These are phyloP conservation scores for Apodemus sylvaticus DNA, from an alignment of 2,113 vertebrate species.

Conservation along the genomic window DNA sequence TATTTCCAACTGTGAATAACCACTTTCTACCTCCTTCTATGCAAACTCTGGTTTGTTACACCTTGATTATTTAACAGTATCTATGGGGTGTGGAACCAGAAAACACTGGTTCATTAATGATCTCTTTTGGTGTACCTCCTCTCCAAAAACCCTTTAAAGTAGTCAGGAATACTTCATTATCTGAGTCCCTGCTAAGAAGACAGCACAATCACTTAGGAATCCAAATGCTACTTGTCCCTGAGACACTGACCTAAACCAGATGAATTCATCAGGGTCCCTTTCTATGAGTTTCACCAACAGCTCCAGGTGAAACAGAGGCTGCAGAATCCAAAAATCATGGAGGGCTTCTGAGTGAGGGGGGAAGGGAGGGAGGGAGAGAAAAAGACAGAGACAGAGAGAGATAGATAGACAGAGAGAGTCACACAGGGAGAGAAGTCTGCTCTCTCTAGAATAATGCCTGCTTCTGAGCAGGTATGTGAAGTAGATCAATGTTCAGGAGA, in stretches of 20 bases:
- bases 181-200: conserved; percentile 71
- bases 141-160: conserved; percentile 79
- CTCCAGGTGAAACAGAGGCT: not conserved
- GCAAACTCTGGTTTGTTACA: conserved; percentile 67
- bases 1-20: not conserved
- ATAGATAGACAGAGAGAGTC: not conserved
- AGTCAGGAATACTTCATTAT: conserved; percentile 82
- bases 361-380: not conserved
- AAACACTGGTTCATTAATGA: conserved; percentile 74
- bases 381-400: not conserved
- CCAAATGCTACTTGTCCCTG: conserved; percentile 70
- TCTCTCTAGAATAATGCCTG: conserved; percentile 50
- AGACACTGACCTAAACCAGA: not conserved
- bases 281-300: not conserved
- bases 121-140: conserved; percentile 74
- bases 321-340: not conserved
- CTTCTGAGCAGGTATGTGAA: not conserved
- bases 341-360: not conserved
- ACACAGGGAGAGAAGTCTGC: not conserved
- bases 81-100: conserved; percentile 60
- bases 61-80: conserved; percentile 83
- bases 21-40: conserved; percentile 72
- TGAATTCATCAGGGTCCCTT: not conserved
- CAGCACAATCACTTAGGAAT: conserved; percentile 72
- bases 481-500: conserved; percentile 25